phyloP scores from a whole-genome alignment of 2,797 vertebrate species.

The Channallabes apus region DNA sequence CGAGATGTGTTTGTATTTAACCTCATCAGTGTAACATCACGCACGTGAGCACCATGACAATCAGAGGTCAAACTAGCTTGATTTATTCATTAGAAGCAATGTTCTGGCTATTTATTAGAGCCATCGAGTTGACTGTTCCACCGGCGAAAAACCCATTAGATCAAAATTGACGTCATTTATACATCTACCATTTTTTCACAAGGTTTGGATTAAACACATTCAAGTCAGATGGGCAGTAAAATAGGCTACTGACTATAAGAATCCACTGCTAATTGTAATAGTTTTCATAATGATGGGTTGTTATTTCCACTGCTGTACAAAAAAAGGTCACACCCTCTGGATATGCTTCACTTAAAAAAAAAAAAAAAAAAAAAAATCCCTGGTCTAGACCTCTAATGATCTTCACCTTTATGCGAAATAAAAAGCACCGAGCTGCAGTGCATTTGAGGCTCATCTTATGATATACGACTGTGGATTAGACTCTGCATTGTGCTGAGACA shows the following conservation, averaged over 20 bases:
- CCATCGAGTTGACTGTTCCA: background rate
- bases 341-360: background rate
- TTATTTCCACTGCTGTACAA: background rate
- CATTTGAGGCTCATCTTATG: background rate
- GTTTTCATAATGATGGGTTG: background rate
- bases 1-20: background rate
- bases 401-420: background rate
- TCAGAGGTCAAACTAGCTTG: background rate
- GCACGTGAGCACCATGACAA: too few species aligned
- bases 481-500: constrained; percentile 12
- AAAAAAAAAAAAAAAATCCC: background rate
- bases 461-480: background rate
- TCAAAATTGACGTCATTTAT: background rate
- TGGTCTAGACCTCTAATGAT: background rate
- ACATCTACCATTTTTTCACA: background rate
- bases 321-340: background rate
- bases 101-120: background rate
- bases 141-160: background rate
- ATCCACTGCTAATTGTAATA: background rate
- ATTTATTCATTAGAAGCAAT: background rate
- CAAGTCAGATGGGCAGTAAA: background rate
- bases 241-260: background rate
- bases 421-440: background rate
- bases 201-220: background rate
- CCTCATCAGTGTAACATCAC: too few species aligned